Evolutionary conservation across 2,888 invertebrate genomes (phyloP).

Genomic region (Galerucella nymphaeae): DNA sequence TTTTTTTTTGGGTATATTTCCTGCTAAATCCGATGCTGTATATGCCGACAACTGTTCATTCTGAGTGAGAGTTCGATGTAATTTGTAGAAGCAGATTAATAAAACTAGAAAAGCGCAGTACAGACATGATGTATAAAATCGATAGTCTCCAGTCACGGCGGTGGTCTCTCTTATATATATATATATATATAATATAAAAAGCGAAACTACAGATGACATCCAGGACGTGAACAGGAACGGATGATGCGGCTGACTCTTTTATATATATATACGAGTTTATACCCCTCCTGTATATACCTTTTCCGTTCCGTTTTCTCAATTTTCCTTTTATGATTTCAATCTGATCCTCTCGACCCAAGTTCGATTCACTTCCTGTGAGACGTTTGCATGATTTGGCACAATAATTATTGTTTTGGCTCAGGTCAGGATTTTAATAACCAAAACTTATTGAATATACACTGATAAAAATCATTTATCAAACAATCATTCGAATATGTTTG

Average conservation of each 20-base stretch:
- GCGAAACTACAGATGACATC: slow-evolving; percentile 51
- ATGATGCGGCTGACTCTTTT: slow-evolving; percentile 31
- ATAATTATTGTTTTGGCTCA: slow-evolving; percentile 11
- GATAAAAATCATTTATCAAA: not conserved
- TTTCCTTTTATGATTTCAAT: slow-evolving; percentile 21
- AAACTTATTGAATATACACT: not conserved
- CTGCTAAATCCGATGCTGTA: slow-evolving; percentile 34
- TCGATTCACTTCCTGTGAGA: slow-evolving; percentile 14
- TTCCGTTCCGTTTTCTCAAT: slow-evolving; percentile 28
- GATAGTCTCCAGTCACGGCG: slow-evolving; percentile 53
- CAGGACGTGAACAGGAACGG: slow-evolving; percentile 38
- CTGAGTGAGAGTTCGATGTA: slow-evolving; percentile 48
- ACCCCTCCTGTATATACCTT: not conserved
- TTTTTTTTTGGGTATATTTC: not conserved
- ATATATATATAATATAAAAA: slow-evolving; percentile 48
- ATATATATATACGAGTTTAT: slow-evolving; percentile 23
- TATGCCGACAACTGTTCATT: slow-evolving; percentile 41
- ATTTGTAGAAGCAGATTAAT: slow-evolving; percentile 55
- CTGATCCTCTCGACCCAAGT: slow-evolving; percentile 6
- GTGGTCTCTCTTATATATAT: slow-evolving; percentile 35
- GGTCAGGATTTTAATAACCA: not conserved
- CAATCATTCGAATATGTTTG: no score
- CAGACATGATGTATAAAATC: slow-evolving; percentile 51
- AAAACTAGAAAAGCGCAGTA: slow-evolving; percentile 57
- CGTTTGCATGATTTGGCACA: slow-evolving; percentile 1